Conservation (phyloP, 2,888 invertebrate genomes). For the Eilema sororculum region DNA sequence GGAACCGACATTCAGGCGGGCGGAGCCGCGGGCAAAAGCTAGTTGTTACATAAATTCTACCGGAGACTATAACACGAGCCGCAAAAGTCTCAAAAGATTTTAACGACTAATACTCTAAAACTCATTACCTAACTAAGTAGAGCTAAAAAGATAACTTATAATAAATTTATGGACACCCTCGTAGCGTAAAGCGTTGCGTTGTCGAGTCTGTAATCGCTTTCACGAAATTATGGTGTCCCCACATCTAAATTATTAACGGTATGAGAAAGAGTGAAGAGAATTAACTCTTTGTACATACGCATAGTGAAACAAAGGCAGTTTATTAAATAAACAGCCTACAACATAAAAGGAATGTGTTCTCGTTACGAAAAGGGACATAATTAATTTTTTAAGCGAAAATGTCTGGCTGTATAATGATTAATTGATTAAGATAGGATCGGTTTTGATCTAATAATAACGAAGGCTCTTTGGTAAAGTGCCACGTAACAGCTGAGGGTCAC, state of each 20-base stretch:
- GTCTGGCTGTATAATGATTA: constrained; percentile 24
- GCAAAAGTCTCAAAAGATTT: constrained; percentile 21
- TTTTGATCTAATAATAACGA: constrained; percentile 37
- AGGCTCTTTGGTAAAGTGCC: constrained; percentile 9
- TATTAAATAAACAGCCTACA: constrained; percentile 64
- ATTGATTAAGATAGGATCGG: constrained; percentile 32
- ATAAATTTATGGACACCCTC: constrained; percentile 44
- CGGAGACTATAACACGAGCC: constrained; percentile 9
- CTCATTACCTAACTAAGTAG: constrained; percentile 30
- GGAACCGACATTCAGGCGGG: too few relatives aligned
- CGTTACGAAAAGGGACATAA: constrained; percentile 49
- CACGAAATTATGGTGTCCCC: constrained; percentile 53
- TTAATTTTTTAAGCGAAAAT: constrained; percentile 45
- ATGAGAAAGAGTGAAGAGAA: constrained; percentile 50
- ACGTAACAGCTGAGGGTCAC: background rate
- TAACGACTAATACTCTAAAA: constrained; percentile 33
- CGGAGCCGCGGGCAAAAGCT: too few relatives aligned
- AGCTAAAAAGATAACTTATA: constrained; percentile 43
- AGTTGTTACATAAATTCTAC: too few relatives aligned
- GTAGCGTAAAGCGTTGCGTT: constrained; percentile 25
- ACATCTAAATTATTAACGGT: constrained; percentile 51
- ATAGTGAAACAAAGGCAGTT: constrained; percentile 40
- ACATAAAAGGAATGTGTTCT: constrained; percentile 64
- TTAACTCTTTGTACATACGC: constrained; percentile 64
- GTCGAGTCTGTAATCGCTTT: constrained; percentile 49